Evolutionary conservation across 2,888 invertebrate species (phyloP), one percentile per base, ranked within the genome.

Genomic region (Drosophila paranaensis): DNA sequence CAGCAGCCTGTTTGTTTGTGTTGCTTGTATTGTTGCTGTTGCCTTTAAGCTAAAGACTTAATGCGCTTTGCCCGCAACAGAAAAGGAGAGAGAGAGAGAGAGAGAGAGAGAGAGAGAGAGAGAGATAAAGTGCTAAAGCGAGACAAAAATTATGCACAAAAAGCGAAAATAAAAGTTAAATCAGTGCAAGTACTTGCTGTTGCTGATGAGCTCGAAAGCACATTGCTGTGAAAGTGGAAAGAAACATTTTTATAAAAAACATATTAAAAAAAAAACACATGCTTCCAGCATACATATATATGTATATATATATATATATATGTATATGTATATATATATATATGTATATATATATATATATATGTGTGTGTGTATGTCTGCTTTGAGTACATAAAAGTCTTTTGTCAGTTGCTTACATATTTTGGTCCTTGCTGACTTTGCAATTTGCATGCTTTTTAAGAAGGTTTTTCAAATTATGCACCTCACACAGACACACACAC

Each of bases 1-100:
- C 74, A 87, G 77, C 66, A 74, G 81, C 66, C 68, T 70, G 81
- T 67, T 58, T 88, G 76, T 74, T 75, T 62, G 63, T 43, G 35
- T 63, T 66, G 60, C 53, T 68, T 57, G 55, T 63, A 55, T 61
- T 77, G 79, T 60, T 69, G 76, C 35, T 48, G 60, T 54, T 83
- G 76, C 78, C 80, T 78, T 82, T 76, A 81, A 86, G 90, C 79
- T 83, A 88, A 86, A 77, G 77, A 82, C 90, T 81, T 83, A 86
- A 86, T 88, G 87, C 87, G 90, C 81, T 86, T 88, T 75, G 71
- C 61, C 71, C 77, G 71, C 60, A 61, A 35, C 4, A 13, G 8
- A 3, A 1, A 9, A 16, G 16, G 5, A 30, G 14, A 2, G 39
- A 16, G 10, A 30, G 8, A 5, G 3, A 37, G 16, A 20, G 14